Evolutionary conservation across 2,888 invertebrate species (phyloP), one percentile per base, ranked within the genome.

Genomic region (Patella caerulea): DNA sequence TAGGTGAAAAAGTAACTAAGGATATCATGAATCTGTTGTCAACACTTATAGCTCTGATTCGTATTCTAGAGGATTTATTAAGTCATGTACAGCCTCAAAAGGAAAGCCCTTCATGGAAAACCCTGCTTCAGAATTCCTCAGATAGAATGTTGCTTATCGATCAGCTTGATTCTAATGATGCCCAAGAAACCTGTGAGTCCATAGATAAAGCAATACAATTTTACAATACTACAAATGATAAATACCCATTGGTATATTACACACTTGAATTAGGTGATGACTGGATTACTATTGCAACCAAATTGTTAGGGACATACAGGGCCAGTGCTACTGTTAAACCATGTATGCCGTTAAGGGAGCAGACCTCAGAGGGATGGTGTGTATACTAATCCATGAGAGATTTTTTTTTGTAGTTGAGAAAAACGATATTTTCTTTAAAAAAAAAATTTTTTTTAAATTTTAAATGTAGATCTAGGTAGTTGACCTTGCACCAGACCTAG

Each of bases 221-320:
- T 73, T 83, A 82, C 45, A 53, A 34, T 1, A 54, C 14, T 9
- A 74, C 75, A 70, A 81, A 83, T 54, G 70, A 70, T 14, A 65
- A 71, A 12, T 77, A 82, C 53, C 82, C 86, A 0, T 53, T 85
- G 19, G 80, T 83, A 45, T 86, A 78, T 75, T 78, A 78, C 11
- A 79, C 80, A 1, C 78, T 86, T 52, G 85, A 86, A 56, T 78
- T 86, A 14, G 86, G 84, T 3, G 53, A 77, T 4, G 76, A 72
- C 69, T 86, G 86, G 85, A 56, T 75, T 5, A 74, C 78, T 56
- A 78, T 86, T 34, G 80, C 79, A 17, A 79, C 74, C 12, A 76
- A 71, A 52, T 70, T 83, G 75, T 71, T 86, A 71, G 79, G 73
- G 9, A 19, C 80, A n/a, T 77, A 45, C 9, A 45, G 9, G 7